Evolutionary conservation across 2,888 invertebrate species (phyloP), one percentile per base, ranked within the genome.

Genomic region (Apodemia hepburni): DNA sequence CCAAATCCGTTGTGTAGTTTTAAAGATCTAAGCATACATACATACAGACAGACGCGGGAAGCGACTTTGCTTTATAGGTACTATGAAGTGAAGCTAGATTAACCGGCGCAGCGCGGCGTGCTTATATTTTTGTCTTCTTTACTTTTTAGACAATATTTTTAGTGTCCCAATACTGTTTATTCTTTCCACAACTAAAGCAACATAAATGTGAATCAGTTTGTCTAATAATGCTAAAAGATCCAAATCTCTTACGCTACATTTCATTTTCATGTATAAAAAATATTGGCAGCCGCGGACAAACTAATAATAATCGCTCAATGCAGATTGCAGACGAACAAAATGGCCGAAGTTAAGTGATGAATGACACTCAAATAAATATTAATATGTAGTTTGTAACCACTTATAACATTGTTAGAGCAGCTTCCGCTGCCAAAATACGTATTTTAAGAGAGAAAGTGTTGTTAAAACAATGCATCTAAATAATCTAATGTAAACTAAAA

Each of bases 271-370:
- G 17, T 17, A 27, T 17, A 42, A 54, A 12, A 54, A 27, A 12
- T 54, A 54, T 54, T 54, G 51, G 51, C 51, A 54, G 11, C 18
- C 22, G 17, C 27, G 22, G 7, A 54, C 22, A 27, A 27, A 54
- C 47, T 54, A 54, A 54, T 54, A 54, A 54, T 54, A 54, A 6
- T 22, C 6, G 22, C 51, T 51, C 51, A 54, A 5, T 54, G 51
- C 51, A 54, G 51, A 54, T 47, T 47, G n/a, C 27, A 51, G 27
- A 12, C 51, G 8, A 51, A 12, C 51, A 51, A 51, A 51, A 51
- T 54, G 27, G 12, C 27, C 27, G 18, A 54, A 22, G 51, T 12
- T 27, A 12, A 18, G 51, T 27, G 51, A 27, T 51, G 51, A 27
- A 0, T 54, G 51, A 54, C 51, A 54, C 17, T 47, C 47, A 6